Evolutionary conservation across 2,888 invertebrate species (phyloP), one percentile per base, ranked within the genome.

Genomic region (Cataglyphis cursor): DNA sequence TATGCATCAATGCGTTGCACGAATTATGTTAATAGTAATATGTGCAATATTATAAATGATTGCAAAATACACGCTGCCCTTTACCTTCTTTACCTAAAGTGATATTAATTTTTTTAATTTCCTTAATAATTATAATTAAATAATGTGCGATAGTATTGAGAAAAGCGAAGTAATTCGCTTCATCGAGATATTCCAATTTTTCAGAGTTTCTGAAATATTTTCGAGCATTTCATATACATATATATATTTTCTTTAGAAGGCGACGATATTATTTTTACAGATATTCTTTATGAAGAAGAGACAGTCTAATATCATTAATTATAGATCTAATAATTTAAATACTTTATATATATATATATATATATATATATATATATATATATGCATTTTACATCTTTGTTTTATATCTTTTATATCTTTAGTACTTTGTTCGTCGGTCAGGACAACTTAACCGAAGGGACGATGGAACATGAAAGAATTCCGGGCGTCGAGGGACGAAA

Each of bases 401-500:
- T 24, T 72, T 73, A 24, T 24, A 12, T 24, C 18, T 18, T 24
- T 72, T 73, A 24, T 24, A 12, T n/a, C 12, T 41, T 12, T 21
- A 21, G 6, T 15, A 3, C 54, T 41, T 68, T 35, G 73, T 70
- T 74, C 61, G 28, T 51, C 61, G 75, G 81, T 82, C 84, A 76
- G 80, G 83, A 80, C 88, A 88, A 81, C 81, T 75, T 61, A 76
- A 82, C 66, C 82, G 84, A 89, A 88, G 86, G 68, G 83, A 85
- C 83, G 88, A 85, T 85, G 87, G 44, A 88, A 83, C 87, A 85
- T 87, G 78, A 87, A 87, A 85, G 84, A 83, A 90, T 83, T 81
- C 57, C 70, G 54, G 41, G 28, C 57, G 87, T 84, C 85, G 86
- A 85, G 88, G 82, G 70, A 78, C 85, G 85, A 85, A 87, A 90